Evolutionary conservation across 2,888 invertebrate species (phyloP).

Genomic region (Drosophila neotestacea): DNA sequence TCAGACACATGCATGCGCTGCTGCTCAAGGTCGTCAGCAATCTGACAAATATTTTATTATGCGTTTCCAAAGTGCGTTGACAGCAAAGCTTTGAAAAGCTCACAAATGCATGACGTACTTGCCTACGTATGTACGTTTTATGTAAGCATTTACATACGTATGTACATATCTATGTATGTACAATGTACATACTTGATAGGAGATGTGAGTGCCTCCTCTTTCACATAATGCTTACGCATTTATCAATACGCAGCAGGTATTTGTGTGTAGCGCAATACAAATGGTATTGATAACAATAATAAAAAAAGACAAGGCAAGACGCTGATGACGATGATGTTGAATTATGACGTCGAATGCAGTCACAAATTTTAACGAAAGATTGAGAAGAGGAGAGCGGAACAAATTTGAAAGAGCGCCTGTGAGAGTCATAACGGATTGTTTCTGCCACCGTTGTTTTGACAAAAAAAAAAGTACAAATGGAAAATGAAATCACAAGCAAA

Average conservation of each 20-base stretch:
- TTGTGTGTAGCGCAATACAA: conserved; percentile 40
- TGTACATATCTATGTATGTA: neutral
- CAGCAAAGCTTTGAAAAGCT: neutral
- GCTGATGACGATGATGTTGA: conserved; percentile 50
- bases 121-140: neutral
- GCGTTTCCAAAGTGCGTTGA: neutral
- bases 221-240: neutral
- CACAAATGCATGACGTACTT: neutral
- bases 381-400: conserved; percentile 13
- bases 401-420: neutral
- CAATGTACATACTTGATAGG: neutral
- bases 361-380: neutral
- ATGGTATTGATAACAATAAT: conserved; percentile 67
- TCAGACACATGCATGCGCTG: conserved; percentile 43
- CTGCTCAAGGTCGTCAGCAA: conserved; percentile 51
- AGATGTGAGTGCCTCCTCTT: neutral
- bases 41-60: neutral
- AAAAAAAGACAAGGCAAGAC: conserved; percentile 43
- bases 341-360: conserved; percentile 44
- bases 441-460: conserved; percentile 22
- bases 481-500: conserved; percentile 70
- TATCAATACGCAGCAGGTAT: conserved; percentile 5
- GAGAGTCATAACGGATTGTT: conserved; percentile 62
- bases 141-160: neutral
- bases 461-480: conserved; percentile 31